Conservation (phyloP, 2,113 vertebrate species). For the Sula dactylatra region DNA sequence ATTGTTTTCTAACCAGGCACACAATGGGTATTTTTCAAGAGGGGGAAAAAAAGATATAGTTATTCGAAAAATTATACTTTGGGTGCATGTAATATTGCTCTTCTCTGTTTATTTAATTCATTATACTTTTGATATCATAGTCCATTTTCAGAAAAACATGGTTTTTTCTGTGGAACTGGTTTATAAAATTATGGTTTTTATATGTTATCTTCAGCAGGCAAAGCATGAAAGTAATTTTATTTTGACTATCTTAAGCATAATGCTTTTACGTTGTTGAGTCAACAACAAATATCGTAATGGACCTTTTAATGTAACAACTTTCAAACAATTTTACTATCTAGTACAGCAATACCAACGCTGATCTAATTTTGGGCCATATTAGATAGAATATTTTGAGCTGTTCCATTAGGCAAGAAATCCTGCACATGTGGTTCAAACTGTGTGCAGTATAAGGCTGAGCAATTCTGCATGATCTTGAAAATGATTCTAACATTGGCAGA, state of each 20-base stretch:
- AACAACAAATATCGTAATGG: background rate
- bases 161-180: background rate
- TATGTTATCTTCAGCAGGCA: background rate
- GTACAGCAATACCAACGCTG: background rate
- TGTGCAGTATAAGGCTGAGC: background rate
- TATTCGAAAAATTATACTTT: background rate
- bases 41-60: fast-evolving
- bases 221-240: background rate
- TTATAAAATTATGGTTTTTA: background rate
- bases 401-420: background rate
- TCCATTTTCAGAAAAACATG: background rate
- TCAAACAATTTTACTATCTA: background rate
- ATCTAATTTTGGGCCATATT: background rate
- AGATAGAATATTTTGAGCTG: background rate
- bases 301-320: background rate
- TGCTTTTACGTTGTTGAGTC: background rate
- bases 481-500: background rate
- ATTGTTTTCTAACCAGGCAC: background rate
- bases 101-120: background rate
- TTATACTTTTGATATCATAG: background rate
- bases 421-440: background rate
- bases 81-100: background rate
- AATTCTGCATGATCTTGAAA: background rate
- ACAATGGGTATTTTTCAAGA: background rate
- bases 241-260: background rate